These are phyloP conservation scores for Cotesia typhae DNA, from an alignment of 1,140 invertebrate genomes.

Conservation along the genomic window DNA sequence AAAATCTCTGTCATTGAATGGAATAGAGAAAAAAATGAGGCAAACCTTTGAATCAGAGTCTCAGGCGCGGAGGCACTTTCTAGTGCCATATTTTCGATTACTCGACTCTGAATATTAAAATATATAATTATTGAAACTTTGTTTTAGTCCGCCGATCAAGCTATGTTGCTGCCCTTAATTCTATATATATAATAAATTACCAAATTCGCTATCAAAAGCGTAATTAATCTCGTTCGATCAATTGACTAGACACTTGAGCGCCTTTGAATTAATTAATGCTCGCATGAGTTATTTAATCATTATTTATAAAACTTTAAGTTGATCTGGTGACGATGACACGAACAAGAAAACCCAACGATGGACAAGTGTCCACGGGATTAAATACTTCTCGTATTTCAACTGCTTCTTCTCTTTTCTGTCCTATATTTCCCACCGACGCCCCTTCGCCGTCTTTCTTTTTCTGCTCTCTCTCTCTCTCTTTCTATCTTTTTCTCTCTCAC, in stretches of 20 bases:
- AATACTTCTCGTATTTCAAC: slow-evolving; percentile 18
- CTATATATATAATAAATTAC: slow-evolving; percentile 16
- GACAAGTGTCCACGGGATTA: slow-evolving; percentile 7
- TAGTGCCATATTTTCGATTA: slow-evolving; percentile 58
- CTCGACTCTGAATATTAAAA: slow-evolving; percentile 31
- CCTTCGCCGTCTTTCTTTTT: slow-evolving; percentile 22
- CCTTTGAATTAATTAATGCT: slow-evolving; percentile 22
- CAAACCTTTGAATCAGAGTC: slow-evolving; percentile 66
- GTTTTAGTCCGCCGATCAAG: slow-evolving; percentile 31
- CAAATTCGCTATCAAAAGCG: slow-evolving; percentile 17
- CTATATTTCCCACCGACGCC: slow-evolving; percentile 27
- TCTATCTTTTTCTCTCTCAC: slow-evolving; percentile 21
- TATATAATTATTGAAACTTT: slow-evolving; percentile 40
- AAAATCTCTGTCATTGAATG: slow-evolving; percentile 2
- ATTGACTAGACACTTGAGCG: slow-evolving; percentile 39
- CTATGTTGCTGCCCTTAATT: neutral
- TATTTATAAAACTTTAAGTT: neutral
- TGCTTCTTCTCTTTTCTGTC: slow-evolving; percentile 24
- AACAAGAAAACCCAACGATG: slow-evolving; percentile 18
- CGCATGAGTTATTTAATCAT: slow-evolving; percentile 17
- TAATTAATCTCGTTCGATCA: neutral
- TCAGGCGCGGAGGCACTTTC: slow-evolving; percentile 65
- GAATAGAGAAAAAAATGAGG: slow-evolving; percentile 54
- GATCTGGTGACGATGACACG: slow-evolving; percentile 16
- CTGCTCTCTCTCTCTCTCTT: slow-evolving; percentile 28